Conservation (phyloP, 2,113 vertebrate species). For the Tupaia tana region DNA sequence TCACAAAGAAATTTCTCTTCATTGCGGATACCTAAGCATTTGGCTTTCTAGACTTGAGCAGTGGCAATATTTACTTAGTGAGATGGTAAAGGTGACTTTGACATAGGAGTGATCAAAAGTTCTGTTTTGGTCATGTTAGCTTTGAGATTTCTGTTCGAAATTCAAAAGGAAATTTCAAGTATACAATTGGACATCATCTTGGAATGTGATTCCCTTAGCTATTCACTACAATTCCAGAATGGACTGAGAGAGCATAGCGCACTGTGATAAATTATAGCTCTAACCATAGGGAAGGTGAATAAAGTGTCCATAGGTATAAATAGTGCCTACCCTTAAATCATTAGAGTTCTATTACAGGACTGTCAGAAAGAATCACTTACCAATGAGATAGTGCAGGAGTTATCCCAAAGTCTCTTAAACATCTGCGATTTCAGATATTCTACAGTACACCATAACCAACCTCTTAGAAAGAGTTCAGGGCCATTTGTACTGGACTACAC, state of each 20-base stretch:
- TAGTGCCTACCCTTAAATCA: not conserved
- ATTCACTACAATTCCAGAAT: not conserved
- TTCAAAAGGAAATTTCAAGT: conserved; percentile 17
- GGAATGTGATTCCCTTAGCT: not conserved
- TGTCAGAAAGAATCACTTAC: not conserved
- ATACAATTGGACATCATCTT: not conserved
- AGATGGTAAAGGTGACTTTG: not conserved
- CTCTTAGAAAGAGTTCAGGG: not conserved
- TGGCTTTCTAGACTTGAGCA: not conserved
- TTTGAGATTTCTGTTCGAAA: not conserved
- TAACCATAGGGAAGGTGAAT: not conserved
- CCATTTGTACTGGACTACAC: not conserved
- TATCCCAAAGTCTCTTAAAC: not conserved
- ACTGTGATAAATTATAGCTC: not conserved
- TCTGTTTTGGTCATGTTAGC: not conserved
- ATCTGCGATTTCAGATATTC: not conserved
- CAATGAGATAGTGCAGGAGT: not conserved
- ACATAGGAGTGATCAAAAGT: not conserved
- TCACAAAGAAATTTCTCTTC: not conserved
- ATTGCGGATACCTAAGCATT: not conserved
- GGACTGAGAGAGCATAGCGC: not conserved
- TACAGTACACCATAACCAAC: not conserved
- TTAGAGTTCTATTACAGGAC: not conserved
- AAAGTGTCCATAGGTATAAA: not conserved
- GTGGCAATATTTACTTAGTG: not conserved